These are phyloP conservation scores for Trididemnum clinides DNA, from an alignment of 23 tunicate species.

Conservation along the genomic window DNA sequence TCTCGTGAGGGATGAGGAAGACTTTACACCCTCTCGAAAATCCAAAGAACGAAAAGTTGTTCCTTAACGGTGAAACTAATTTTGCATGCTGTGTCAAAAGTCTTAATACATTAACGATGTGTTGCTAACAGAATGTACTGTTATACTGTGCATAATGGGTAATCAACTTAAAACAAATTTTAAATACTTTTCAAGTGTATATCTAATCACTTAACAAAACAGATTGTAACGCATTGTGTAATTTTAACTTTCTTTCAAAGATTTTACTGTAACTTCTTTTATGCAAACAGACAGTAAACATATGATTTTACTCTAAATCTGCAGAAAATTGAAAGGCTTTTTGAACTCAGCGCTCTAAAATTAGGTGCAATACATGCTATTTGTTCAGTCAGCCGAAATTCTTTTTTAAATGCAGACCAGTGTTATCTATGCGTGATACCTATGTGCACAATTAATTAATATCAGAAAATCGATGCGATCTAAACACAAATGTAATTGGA, in stretches of 20 bases:
- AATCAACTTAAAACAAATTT: not conserved
- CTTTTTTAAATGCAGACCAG: no score
- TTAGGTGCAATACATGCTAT: no score
- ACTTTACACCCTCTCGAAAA: constrained; percentile 9
- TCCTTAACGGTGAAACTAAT: not conserved
- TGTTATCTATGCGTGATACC: no score
- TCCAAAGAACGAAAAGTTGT: constrained; percentile 14
- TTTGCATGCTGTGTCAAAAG: not conserved
- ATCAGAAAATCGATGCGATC: no score
- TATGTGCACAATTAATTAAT: no score
- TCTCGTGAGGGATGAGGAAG: constrained; percentile 7
- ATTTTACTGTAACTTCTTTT: not conserved
- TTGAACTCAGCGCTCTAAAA: no score
- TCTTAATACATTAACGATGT: not conserved
- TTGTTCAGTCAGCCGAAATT: no score
- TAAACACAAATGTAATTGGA: no score
- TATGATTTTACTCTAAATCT: not conserved
- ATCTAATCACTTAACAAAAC: not conserved
- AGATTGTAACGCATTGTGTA: not conserved
- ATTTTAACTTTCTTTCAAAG: not conserved
- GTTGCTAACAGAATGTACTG: not conserved
- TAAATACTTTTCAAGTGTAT: not conserved
- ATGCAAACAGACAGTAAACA: not conserved
- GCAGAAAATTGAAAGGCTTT: not conserved
- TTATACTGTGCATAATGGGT: not conserved